Evolutionary conservation across 2,797 vertebrate genomes (phyloP), one percentile per base, ranked within the genome.

Genomic region (Sebastes itinus): DNA sequence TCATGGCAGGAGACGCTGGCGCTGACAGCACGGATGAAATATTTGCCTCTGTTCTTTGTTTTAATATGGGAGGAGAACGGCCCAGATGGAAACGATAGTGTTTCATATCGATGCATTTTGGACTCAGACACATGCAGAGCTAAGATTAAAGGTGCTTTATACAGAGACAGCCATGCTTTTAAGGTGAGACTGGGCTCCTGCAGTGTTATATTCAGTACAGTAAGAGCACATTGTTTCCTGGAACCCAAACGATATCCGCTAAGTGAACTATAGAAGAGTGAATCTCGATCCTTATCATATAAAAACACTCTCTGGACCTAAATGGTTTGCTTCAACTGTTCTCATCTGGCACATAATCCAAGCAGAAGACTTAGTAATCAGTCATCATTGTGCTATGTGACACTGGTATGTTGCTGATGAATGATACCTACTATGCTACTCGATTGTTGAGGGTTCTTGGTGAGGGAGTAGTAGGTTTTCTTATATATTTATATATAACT

Each of bases 11-110:
- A 94, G 92, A 93, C 67, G 85, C 78, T 66, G 83, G 77, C 77
- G 67, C 82, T 91, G 95, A 95, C 94, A 92, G 93, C 88, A 65
- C 20, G 88, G 92, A 94, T 94, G 89, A 95, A 94, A 94, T 95
- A 95, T 95, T 93, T 87, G 90, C 89, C 85, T 85, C 89, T 81
- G 87, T 80, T 88, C 90, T 94, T 94, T 92, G 93, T 95, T 94
- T 95, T 92, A 90, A 91, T 93, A 90, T 88, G 89, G 72, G 88
- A 89, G 85, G 83, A 89, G 85, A 92, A 84, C 66, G 75, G 85
- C 91, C 78, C 84, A 90, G 81, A 91, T 92, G 90, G 92, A 90
- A 92, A 93, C 65, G 85, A 92, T 89, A 88, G 86, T 81, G 85
- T 89, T 92, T 94, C 77, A 87, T 90, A 86, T 91, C 82, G 66